These are phyloP conservation scores for Terebella lapidaria DNA, from an alignment of 2,888 invertebrate genomes.

Conservation along the genomic window DNA sequence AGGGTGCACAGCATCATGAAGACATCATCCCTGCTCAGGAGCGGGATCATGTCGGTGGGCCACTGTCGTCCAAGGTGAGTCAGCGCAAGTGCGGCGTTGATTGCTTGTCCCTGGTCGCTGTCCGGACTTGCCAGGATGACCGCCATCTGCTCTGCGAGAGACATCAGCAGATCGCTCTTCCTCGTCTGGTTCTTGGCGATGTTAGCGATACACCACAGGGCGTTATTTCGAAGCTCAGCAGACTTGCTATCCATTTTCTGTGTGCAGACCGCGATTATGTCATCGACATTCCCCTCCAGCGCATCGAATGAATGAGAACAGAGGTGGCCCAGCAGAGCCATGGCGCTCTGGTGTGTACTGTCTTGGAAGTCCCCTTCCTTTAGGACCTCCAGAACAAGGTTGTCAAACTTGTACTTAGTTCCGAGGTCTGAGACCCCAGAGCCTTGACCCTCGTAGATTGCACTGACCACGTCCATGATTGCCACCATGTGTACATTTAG, in stretches of 20 bases:
- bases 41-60: conserved; percentile 12
- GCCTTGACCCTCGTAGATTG: conserved; percentile 23
- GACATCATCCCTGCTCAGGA: conserved; percentile 13
- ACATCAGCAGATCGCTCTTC: conserved; percentile 6
- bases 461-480: conserved; percentile 18
- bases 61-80: conserved; percentile 15
- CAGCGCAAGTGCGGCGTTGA: conserved; percentile 22
- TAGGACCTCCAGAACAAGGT: conserved; percentile 10
- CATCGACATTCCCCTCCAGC: conserved; percentile 1
- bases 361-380: conserved; percentile 7
- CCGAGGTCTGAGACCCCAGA: background rate
- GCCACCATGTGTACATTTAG: conserved; percentile 7
- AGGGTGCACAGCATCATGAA: conserved; percentile 15
- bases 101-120: conserved; percentile 11
- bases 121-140: conserved; percentile 7
- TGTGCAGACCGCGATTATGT: conserved; percentile 1
- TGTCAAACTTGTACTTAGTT: conserved; percentile 9
- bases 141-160: conserved; percentile 8
- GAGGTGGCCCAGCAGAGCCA: conserved; percentile 23
- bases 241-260: background rate
- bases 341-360: conserved; percentile 15
- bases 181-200: conserved; percentile 2
- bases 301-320: background rate
- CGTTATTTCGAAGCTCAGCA: conserved; percentile 14
- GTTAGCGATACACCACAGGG: conserved; percentile 17